phyloP scores from a whole-genome alignment of 2,888 invertebrate genomes.

The Xestia rhomboidea region DNA sequence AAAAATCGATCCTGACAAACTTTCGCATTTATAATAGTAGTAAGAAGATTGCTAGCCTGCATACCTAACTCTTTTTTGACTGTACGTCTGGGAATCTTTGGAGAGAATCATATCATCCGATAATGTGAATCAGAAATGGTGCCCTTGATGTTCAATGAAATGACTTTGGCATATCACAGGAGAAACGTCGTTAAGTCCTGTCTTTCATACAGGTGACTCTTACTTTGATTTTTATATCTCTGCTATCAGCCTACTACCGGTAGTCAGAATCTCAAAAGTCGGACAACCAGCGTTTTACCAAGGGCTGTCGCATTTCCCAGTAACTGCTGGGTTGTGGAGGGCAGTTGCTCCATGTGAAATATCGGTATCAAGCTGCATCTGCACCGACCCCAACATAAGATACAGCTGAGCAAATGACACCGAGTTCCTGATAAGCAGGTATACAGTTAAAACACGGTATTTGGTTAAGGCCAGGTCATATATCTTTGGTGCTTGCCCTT shows the following conservation, averaged over 20 bases:
- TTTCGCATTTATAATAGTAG: too few relatives aligned
- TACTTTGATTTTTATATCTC: neutral
- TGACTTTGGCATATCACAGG: neutral
- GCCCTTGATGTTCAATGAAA: neutral
- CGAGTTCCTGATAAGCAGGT: neutral
- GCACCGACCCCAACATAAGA: neutral
- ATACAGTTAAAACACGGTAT: neutral
- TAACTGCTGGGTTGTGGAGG: neutral
- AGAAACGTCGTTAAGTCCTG: neutral
- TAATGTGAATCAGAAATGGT: neutral
- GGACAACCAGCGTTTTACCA: neutral
- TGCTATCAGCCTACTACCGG: neutral
- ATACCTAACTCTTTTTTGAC: too few relatives aligned
- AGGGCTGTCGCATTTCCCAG: neutral
- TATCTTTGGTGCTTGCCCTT: neutral
- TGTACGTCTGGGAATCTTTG: neutral
- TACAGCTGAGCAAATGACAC: neutral
- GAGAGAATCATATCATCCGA: neutral
- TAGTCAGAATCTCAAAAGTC: neutral
- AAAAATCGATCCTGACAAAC: too few relatives aligned
- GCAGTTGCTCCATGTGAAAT: neutral
- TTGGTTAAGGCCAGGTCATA: neutral
- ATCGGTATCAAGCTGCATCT: neutral
- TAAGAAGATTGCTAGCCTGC: too few relatives aligned
- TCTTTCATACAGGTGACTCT: neutral